Evolutionary conservation across 2,113 vertebrate genomes (phyloP).

Genomic region (Gavia stellata): DNA sequence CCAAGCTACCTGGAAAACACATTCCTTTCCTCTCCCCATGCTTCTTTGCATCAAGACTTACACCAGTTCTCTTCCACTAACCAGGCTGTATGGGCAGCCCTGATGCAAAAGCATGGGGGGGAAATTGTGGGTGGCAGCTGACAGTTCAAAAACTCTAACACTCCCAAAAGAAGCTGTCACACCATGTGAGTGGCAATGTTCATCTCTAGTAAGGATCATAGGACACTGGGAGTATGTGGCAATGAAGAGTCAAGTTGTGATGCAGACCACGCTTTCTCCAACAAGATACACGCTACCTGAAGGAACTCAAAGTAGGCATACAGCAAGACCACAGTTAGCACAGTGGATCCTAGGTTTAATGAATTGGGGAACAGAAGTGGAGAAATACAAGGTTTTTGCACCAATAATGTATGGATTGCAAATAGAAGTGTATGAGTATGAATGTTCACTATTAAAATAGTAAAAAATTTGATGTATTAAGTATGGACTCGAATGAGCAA

Average conservation of each 20-base stretch:
- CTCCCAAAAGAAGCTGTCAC: background rate
- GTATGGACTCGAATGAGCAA: background rate
- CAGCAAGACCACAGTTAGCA: background rate
- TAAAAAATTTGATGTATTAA: background rate
- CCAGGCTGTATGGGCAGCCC: background rate
- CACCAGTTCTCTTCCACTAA: background rate
- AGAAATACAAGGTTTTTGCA: background rate
- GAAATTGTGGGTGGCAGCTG: background rate
- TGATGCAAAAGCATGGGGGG: background rate
- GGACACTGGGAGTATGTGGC: background rate
- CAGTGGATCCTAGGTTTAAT: background rate
- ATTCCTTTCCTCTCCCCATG: background rate
- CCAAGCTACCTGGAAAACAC: background rate
- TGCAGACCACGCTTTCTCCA: background rate
- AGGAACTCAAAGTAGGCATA: background rate
- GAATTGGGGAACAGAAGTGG: background rate
- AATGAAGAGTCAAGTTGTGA: background rate
- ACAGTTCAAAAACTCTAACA: background rate
- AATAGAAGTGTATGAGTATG: background rate
- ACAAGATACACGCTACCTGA: fast-evolving
- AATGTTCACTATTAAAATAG: background rate
- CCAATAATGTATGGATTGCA: background rate
- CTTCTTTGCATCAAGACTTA: background rate
- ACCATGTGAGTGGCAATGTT: background rate
- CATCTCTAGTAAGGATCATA: background rate